Evolutionary conservation across 2,888 invertebrate genomes (phyloP), one percentile per base, ranked within the genome.

Genomic region (Leptopterna dolabrata): DNA sequence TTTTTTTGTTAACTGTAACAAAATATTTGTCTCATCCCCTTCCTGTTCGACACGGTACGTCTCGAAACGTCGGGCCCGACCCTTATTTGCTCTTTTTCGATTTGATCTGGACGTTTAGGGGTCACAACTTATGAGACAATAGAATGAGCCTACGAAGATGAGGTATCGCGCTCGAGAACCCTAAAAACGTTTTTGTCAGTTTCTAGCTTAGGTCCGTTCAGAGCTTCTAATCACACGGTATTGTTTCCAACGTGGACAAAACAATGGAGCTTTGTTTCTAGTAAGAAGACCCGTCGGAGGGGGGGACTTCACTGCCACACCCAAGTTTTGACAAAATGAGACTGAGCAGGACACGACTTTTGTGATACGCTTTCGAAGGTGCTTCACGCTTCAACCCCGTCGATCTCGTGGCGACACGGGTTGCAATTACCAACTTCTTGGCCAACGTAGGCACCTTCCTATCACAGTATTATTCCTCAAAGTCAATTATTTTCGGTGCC

Each of bases 141-240:
- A 78, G 78, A 78, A 78, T 78, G 78, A 45, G 78, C 78, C 43
- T 78, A 29, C 41, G 78, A 45, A 78, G 43, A 41, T 78, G 43
- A 41, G 45, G 41, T 27, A 78, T 45, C 78, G 63, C 41, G 43
- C 41, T 0, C 45, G 78, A n/a, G 45, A 13, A 36, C 78, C 45
- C 78, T 45, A 43, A 41, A 73, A 78, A 45, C 78, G 78, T 78
- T 78, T 78, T 78, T 78, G 78, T 78, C 78, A 78, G 78, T 78
- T 78, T 36, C 36, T 73, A n/a, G 36, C 36, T 73, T 45, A 63
- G 41, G 78, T 78, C 78, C 78, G 78, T 78, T 78, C 78, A 78
- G 36, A 45, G 78, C 78, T 78, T 78, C 78, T 78, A 78, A 78
- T 78, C 78, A 78, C 78, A 45, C 78, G 78, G 78, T 78, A 78